Evolutionary conservation across 2,888 invertebrate species (phyloP).

Genomic region (Lasioglossum marginatum): DNA sequence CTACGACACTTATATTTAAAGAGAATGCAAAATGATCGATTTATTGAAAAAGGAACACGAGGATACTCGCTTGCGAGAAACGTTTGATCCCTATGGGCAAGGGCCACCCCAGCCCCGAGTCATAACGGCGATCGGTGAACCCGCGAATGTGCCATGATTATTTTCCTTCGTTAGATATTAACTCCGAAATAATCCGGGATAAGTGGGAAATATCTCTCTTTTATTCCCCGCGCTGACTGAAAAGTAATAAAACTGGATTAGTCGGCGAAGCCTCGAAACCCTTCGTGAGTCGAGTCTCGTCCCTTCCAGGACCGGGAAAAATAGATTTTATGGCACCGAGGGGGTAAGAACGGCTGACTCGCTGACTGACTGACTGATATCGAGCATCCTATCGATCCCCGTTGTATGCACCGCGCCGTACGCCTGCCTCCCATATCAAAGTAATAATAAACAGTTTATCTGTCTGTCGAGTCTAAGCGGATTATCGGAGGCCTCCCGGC

Average conservation of each 20-base stretch:
- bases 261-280: slow-evolving; percentile 58
- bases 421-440: slow-evolving; percentile 53
- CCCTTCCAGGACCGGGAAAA: slow-evolving; percentile 66
- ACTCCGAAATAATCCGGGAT: slow-evolving; percentile 66
- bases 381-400: slow-evolving; percentile 50
- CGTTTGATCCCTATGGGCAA: neutral
- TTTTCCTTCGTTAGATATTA: slow-evolving; percentile 69
- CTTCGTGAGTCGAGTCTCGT: slow-evolving; percentile 58
- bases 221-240: slow-evolving; percentile 63
- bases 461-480: slow-evolving; percentile 72
- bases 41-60: neutral
- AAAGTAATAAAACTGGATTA: slow-evolving; percentile 75
- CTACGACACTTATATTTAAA: neutral
- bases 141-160: slow-evolving; percentile 51
- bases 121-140: slow-evolving; percentile 24
- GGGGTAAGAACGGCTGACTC: slow-evolving; percentile 64
- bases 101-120: neutral
- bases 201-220: slow-evolving; percentile 69
- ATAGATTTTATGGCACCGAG: slow-evolving; percentile 69
- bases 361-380: slow-evolving; percentile 73
- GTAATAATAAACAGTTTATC: slow-evolving; percentile 82
- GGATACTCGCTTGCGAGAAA: neutral
- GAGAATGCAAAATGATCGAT: neutral
- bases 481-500: slow-evolving; percentile 70
- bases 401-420: neutral